These are phyloP conservation scores for Balaenoptera acutorostrata DNA, from an alignment of 2,113 vertebrate genomes.

Conservation along the genomic window DNA sequence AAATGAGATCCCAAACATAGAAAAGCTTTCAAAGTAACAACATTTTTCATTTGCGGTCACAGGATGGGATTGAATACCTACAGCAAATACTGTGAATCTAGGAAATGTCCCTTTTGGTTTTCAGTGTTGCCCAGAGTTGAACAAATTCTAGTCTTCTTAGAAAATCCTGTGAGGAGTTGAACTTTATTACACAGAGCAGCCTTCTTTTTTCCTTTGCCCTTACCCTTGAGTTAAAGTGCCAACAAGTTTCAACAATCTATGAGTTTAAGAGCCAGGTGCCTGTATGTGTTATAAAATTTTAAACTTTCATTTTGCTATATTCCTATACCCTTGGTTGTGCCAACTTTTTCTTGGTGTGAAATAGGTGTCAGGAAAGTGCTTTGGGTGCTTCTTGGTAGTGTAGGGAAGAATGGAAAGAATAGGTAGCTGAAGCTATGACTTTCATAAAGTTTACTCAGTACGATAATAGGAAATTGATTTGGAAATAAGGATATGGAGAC, in stretches of 20 bases:
- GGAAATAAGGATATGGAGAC: neutral
- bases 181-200: neutral
- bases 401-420: neutral
- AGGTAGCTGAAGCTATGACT: neutral
- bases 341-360: neutral
- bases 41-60: neutral
- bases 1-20: neutral
- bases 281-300: neutral
- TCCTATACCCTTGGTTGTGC: neutral
- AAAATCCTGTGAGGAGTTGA: neutral
- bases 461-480: neutral
- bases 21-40: neutral
- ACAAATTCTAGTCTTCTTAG: slow-evolving; percentile 3
- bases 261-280: neutral
- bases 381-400: neutral
- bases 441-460: neutral
- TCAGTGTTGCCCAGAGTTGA: neutral
- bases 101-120: neutral
- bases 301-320: neutral
- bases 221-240: neutral
- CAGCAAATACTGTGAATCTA: neutral
- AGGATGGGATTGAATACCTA: neutral
- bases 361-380: neutral
- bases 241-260: neutral
- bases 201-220: neutral